These are phyloP conservation scores for Andricus curvator DNA, from an alignment of 2,888 invertebrate species.

Conservation along the genomic window DNA sequence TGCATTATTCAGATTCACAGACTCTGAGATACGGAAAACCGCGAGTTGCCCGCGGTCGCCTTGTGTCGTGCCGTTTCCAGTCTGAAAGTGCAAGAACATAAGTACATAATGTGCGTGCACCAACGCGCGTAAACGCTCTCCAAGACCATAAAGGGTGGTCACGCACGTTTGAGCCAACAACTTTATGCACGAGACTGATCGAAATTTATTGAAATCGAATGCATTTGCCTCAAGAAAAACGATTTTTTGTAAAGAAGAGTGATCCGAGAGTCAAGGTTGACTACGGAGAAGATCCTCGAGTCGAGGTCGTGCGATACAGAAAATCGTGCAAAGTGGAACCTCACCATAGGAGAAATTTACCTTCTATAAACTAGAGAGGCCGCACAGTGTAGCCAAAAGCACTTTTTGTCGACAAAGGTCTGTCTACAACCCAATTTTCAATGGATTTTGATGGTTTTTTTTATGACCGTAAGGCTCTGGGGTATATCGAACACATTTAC, in stretches of 20 bases:
- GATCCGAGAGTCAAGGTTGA: slow-evolving; percentile 14
- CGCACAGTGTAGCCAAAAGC: too few relatives aligned
- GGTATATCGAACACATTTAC: too few relatives aligned
- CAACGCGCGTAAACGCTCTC: slow-evolving; percentile 43
- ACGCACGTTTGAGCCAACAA: slow-evolving; percentile 36
- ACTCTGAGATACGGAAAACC: slow-evolving; percentile 9
- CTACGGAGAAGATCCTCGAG: not conserved
- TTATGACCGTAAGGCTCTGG: too few relatives aligned
- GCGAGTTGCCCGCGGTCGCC: slow-evolving; percentile 20
- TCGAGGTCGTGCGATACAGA: slow-evolving; percentile 12
- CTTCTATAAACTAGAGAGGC: too few relatives aligned
- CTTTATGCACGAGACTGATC: slow-evolving; percentile 37
- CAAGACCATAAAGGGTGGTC: slow-evolving; percentile 32
- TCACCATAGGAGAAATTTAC: not conserved
- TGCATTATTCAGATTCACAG: slow-evolving; percentile 28
- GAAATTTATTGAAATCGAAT: slow-evolving; percentile 7
- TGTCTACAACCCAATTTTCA: too few relatives aligned
- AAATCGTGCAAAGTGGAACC: not conserved
- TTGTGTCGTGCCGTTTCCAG: slow-evolving; percentile 12
- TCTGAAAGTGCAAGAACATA: slow-evolving; percentile 8
- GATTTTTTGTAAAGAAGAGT: not conserved
- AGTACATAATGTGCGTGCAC: slow-evolving; percentile 42
- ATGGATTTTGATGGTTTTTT: too few relatives aligned
- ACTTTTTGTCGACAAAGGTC: too few relatives aligned
- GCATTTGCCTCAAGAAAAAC: slow-evolving; percentile 1